Evolutionary conservation across 2,888 invertebrate genomes (phyloP).

Genomic region (Trissoscelio sp.): DNA sequence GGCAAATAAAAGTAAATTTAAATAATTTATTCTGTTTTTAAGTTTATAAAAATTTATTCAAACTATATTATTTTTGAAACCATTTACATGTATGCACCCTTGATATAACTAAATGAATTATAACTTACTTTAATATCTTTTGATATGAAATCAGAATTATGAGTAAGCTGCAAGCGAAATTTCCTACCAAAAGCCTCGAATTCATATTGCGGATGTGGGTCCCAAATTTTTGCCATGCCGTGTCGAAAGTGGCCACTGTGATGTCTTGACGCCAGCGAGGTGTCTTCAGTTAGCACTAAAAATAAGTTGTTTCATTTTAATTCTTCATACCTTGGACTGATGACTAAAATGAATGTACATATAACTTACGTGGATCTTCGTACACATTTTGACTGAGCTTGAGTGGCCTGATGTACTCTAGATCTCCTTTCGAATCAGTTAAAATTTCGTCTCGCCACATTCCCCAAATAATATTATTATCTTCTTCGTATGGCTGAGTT

Average conservation of each 20-base stretch:
- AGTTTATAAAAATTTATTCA: no score
- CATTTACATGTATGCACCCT: no score
- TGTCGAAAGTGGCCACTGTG: slow-evolving; percentile 88
- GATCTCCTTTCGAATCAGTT: slow-evolving; percentile 75
- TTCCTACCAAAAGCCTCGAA: slow-evolving; percentile 87
- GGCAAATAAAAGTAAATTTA: no score
- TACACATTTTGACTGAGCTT: slow-evolving; percentile 85
- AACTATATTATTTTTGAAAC: no score
- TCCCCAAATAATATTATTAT: slow-evolving; percentile 41
- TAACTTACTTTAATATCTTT: slow-evolving; percentile 85
- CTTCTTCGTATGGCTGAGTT: slow-evolving; percentile 18
- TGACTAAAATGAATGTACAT: slow-evolving; percentile 4
- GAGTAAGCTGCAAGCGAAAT: slow-evolving; percentile 85
- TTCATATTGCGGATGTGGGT: slow-evolving; percentile 89
- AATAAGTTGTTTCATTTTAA: slow-evolving; percentile 8
- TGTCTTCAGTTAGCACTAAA: slow-evolving; percentile 72
- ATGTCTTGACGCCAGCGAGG: slow-evolving; percentile 80
- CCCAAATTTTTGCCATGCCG: slow-evolving; percentile 87
- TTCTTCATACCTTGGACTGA: neutral
- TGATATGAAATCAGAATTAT: slow-evolving; percentile 85
- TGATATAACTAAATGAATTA: no score
- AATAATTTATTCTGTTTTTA: no score
- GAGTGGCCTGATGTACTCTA: slow-evolving; percentile 85
- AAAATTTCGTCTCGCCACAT: slow-evolving; percentile 69
- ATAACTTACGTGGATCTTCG: slow-evolving; percentile 83